Evolutionary conservation across 2,888 invertebrate species (phyloP), one percentile per base, ranked within the genome.

Genomic region (Abrostola triplasia): DNA sequence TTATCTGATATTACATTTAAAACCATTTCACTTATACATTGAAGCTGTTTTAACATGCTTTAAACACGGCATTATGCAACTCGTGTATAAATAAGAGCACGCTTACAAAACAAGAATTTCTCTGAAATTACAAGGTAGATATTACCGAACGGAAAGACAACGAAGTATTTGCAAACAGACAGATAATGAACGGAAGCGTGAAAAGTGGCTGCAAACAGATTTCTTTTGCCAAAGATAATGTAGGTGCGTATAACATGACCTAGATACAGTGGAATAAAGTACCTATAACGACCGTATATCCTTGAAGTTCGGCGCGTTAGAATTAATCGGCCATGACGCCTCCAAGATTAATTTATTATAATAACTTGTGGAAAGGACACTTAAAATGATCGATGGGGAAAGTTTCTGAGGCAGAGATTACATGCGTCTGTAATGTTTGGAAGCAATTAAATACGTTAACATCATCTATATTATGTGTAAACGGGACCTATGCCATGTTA

Each of bases 111-210:
- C 10, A 24, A 24, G 44, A 44, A 44, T 8, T 44, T 44, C 44
- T 44, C 12, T 13, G 13, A 47, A 47, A 13, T 24, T 47, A 47
- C 44, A 9, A 47, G 13, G 35, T 49, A 36, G 11, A 49, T 35
- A 4, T 9, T n/a, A 40, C 36, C n/a, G 4, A 40, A 48, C 52
- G 62, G 44, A 62, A 70, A 64, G 11, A 52, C 44, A 36, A 6
- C 42, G 41, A 41, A 61, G 51, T 59, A 65, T 73, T 56, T 47
- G 53, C 49, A 60, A 74, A 59, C 63, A 51, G 56, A 42, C 52
- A 48, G 62, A 73, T 77, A 74, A 69, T 61, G 64, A 65, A 73
- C 69, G 74, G 62, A 73, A 77, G 41, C 44, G 56, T 41, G 74
- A 69, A 61, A 69, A 69, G 63, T 53, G 54, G 44, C 41, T 69